Evolutionary conservation across 2,797 vertebrate species (phyloP), one percentile per base, ranked within the genome.

Genomic region (Tachyglossus aculeatus): DNA sequence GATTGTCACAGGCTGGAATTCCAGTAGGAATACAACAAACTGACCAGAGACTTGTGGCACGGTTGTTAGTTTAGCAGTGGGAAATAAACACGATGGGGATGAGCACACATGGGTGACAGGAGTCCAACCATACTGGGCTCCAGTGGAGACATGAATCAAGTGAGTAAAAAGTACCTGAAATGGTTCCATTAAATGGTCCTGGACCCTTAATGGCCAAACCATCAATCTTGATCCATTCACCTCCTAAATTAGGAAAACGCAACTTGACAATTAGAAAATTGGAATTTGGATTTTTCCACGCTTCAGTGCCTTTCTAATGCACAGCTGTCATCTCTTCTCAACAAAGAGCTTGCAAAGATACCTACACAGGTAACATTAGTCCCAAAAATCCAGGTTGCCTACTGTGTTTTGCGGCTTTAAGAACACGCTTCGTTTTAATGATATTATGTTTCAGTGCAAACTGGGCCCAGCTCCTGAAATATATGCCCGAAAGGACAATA

Each of bases 131-230:
- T 32, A 21, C 0, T 74, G 29, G 21, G 44, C 67, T 78, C 82
- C 78, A 59, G 25, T 65, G 74, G 31, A 50, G 56, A 78, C 76
- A 63, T 18, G 81, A 76, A 77, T 33, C 10, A 12, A 64, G 22
- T 14, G 61, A 77, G 31, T 48, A 41, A 51, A 22, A 58, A 61
- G 81, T 91, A 94, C 91, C 87, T 92, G 91, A 77, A 81, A 89
- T 80, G 69, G 93, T 90, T 81, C 87, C 88, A 90, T 88, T 93
- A 90, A 90, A 76, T 79, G 90, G 73, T 78, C 77, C 71, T 60
- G 87, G 88, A 74, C 88, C 82, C 90, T 93, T 88, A 82, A 93
- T 87, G 71, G 94, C 90, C 85, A 95, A 94, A 76, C 90, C 94
- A 76, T 94, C 93, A 82, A 88, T 88, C 86, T 93, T 90, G 81